Evolutionary conservation across 2,888 invertebrate species (phyloP), one percentile per base, ranked within the genome.

Genomic region (Celastrina argiolus): DNA sequence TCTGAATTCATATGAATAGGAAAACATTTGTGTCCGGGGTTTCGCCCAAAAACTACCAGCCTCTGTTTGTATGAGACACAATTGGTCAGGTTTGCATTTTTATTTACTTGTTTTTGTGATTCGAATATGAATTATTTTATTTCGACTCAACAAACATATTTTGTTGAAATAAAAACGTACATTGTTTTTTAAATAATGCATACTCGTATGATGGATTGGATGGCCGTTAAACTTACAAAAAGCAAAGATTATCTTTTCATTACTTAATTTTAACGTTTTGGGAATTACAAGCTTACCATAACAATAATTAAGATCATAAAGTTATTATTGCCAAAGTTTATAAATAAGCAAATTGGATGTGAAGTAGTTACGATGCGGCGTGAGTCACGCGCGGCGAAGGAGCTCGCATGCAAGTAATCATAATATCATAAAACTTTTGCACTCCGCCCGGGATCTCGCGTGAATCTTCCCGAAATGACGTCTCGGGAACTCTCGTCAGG

Each of bases 361-460:
- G 65, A 68, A 69, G 66, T 65, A 69, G 61, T 67, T 66, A 63
- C 65, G 69, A 68, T 69, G 68, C 68, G 73, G 75, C 74, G 74
- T 71, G 72, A 78, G 77, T 79, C 83, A 78, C 73, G 78, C 70
- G 68, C 74, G 71, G 39, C 75, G 80, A 31, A 31, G 76, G 82
- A 78, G 76, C 80, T 85, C 84, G 82, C 22, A 61, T 86, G 84
- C 87, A 85, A 88, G 85, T 87, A 86, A 89, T 88, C 85, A 88
- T 86, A 86, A 87, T 85, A 87, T 85, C 84, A 87, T 89, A 88
- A 88, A 90, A 91, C 84, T 91, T 90, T 88, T 83, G 87, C 88
- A 90, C 88, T 90, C 85, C 79, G 80, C 84, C 83, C 77, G 51
- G 22, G 83, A 83, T 87, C 84, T 84, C 82, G 78, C 83, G 78